These are phyloP conservation scores for Rhinichthys osculus DNA, from an alignment of 2,797 vertebrate genomes.

Conservation along the genomic window DNA sequence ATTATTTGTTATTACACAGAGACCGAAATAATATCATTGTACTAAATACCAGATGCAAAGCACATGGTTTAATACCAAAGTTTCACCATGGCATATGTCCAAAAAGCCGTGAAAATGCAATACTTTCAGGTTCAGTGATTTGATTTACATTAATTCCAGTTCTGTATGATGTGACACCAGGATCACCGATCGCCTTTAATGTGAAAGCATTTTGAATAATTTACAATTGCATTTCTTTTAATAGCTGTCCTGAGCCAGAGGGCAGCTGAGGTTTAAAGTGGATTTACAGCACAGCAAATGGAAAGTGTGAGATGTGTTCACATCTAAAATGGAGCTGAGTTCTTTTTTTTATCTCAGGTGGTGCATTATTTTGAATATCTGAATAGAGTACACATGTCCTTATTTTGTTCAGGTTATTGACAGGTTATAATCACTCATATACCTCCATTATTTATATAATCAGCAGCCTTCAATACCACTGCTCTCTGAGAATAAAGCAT, in stretches of 20 bases:
- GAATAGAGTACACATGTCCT: neutral
- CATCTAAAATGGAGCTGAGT: too few species aligned
- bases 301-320: too few species aligned
- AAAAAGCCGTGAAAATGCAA: neutral
- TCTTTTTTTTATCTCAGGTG: neutral
- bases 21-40: neutral
- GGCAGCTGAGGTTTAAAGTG: constrained; percentile 57
- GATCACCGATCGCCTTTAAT: constrained; percentile 57
- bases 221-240: constrained; percentile 67
- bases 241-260: constrained; percentile 60
- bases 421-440: too few species aligned
- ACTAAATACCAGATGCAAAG: neutral
- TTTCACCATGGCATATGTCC: neutral
- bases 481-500: neutral
- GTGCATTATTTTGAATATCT: neutral
- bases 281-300: constrained; percentile 20
- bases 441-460: neutral
- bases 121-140: neutral
- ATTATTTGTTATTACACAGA: neutral
- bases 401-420: too few species aligned
- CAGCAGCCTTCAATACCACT: neutral
- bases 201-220: constrained; percentile 66
- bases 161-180: neutral
- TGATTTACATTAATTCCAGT: neutral
- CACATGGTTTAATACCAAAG: neutral